These are phyloP conservation scores for Phrixothrix hirtus DNA, from an alignment of 2,888 invertebrate genomes.

Conservation along the genomic window DNA sequence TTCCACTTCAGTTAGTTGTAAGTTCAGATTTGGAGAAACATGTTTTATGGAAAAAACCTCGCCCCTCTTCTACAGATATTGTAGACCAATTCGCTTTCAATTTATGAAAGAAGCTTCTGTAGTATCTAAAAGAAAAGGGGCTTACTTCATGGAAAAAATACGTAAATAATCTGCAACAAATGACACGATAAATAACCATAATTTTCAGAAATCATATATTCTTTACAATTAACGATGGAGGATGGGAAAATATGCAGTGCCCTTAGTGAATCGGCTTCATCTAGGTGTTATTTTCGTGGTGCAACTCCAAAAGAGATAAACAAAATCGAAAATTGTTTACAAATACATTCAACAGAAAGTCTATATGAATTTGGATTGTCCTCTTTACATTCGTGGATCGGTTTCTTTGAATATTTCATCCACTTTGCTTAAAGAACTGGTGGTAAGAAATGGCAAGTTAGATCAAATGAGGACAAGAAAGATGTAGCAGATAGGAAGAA, in stretches of 20 bases:
- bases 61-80: background rate
- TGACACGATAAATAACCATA: background rate
- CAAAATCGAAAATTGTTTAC: background rate
- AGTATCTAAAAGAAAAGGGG: background rate
- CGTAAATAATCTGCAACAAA: background rate
- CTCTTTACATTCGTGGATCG: background rate
- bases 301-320: conserved; percentile 2
- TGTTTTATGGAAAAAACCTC: background rate
- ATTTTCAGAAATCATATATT: background rate
- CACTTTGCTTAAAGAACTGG: background rate
- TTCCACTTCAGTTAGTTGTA: background rate
- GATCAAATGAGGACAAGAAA: background rate
- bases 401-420: conserved; percentile 1
- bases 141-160: background rate
- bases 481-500: background rate
- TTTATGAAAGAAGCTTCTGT: background rate
- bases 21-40: background rate
- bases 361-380: background rate
- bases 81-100: background rate
- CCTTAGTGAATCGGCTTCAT: background rate
- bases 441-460: conserved; percentile 2
- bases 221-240: background rate
- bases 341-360: background rate
- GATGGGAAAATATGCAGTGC: background rate
- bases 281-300: background rate